Evolutionary conservation across 2,888 invertebrate species (phyloP).

Genomic region (Pantelozetes paolii): DNA sequence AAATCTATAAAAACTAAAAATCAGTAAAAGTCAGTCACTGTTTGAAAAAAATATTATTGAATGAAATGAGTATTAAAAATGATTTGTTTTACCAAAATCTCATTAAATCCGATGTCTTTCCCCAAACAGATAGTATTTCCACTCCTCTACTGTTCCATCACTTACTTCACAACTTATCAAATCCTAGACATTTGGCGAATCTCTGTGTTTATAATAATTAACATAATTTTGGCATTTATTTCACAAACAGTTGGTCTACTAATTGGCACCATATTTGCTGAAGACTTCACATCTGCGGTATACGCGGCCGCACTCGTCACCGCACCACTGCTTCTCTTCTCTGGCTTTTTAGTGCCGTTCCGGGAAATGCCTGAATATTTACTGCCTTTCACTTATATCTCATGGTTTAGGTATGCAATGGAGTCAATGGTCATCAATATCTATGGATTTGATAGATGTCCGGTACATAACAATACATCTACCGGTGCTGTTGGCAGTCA

Average conservation of each 20-base stretch:
- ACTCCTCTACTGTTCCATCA: not conserved
- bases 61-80: too few relatives aligned
- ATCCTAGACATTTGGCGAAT: constrained; percentile 13
- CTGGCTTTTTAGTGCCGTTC: constrained; percentile 16
- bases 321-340: constrained; percentile 15
- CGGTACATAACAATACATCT: not conserved
- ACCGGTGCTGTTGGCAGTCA: not conserved
- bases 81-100: too few relatives aligned
- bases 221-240: constrained; percentile 3
- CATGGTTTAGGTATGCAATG: constrained; percentile 12
- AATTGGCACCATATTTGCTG: constrained; percentile 21
- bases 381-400: not conserved
- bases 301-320: constrained; percentile 1
- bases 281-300: constrained; percentile 14
- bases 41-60: too few relatives aligned
- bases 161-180: constrained; percentile 1
- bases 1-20: too few relatives aligned
- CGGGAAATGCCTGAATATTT: not conserved
- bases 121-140: not conserved
- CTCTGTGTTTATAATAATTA: not conserved
- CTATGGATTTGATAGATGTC: constrained; percentile 19
- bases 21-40: too few relatives aligned
- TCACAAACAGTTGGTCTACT: constrained; percentile 26
- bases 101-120: too few relatives aligned
- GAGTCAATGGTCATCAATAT: not conserved